phyloP scores from a whole-genome alignment of 2,888 invertebrate genomes.

The Hydraecia micacea region DNA sequence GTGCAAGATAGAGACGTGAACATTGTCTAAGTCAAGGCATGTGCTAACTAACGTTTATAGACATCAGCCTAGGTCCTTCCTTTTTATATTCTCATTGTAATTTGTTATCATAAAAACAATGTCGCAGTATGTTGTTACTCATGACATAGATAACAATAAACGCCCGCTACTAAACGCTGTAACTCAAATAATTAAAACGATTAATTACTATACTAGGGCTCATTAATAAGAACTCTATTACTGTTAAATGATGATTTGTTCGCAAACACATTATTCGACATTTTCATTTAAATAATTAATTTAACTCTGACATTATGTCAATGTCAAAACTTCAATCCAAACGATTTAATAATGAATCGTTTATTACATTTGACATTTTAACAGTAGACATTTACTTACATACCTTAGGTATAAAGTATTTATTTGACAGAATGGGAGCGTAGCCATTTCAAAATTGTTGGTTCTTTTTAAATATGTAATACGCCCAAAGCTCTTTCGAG shows the following conservation, averaged over 20 bases:
- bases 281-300: conserved; percentile 35
- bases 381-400: background rate
- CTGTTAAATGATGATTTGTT: conserved; percentile 33
- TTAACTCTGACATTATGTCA: conserved; percentile 18
- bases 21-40: background rate
- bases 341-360: conserved; percentile 24
- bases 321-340: conserved; percentile 20
- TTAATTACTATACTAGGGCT: conserved; percentile 32
- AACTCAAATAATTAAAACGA: conserved; percentile 44
- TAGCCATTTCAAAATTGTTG: conserved; percentile 8
- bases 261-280: conserved; percentile 30
- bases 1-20: background rate
- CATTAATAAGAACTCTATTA: conserved; percentile 48
- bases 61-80: background rate
- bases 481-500: conserved; percentile 14
- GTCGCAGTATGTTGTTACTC: background rate
- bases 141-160: background rate
- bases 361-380: conserved; percentile 27
- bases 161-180: background rate
- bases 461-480: conserved; percentile 39
- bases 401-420: background rate
- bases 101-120: background rate
- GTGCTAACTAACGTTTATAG: background rate
- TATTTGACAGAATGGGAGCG: background rate
- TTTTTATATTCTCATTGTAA: background rate